These are phyloP conservation scores for Tromatobia lineatoria DNA, from an alignment of 2,888 invertebrate genomes.

Conservation along the genomic window DNA sequence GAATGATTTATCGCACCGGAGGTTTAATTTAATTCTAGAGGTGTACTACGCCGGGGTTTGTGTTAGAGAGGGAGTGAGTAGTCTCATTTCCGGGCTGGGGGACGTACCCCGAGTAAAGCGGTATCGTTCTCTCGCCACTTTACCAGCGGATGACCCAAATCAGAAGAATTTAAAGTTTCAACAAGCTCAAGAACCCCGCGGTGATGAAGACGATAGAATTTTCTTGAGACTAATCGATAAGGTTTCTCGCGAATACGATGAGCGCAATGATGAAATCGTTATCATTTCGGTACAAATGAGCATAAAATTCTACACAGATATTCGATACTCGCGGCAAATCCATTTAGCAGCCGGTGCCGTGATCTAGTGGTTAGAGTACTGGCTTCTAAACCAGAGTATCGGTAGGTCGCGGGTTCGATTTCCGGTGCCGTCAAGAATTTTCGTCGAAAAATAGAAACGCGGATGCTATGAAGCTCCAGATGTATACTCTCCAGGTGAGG, in stretches of 20 bases:
- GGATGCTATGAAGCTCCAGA: no score
- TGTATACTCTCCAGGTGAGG: no score
- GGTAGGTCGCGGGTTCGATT: no score
- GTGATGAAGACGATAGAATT: conserved; percentile 34
- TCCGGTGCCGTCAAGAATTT: no score
- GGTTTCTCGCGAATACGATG: not conserved
- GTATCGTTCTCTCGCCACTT: conserved; percentile 50
- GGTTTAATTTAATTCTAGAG: conserved; percentile 73
- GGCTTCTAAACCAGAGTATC: no score
- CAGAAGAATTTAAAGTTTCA: conserved; percentile 60
- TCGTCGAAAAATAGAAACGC: no score
- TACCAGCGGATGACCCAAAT: conserved; percentile 60
- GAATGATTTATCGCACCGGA: conserved; percentile 71
- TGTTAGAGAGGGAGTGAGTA: conserved; percentile 54
- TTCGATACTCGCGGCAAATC: not conserved
- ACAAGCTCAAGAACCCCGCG: conserved; percentile 45
- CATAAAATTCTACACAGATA: not conserved
- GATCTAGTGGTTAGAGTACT: no score
- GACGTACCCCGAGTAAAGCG: conserved; percentile 20
- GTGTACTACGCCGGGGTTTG: conserved; percentile 40
- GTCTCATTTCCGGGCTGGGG: conserved; percentile 71
- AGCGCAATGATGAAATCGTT: conserved; percentile 17
- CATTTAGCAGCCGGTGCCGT: not conserved
- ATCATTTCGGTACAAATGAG: conserved; percentile 2
- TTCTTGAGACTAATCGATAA: conserved; percentile 52